Evolutionary conservation across 2,113 vertebrate species (phyloP), one percentile per base, ranked within the genome.

Genomic region (Calidris pugnax): DNA sequence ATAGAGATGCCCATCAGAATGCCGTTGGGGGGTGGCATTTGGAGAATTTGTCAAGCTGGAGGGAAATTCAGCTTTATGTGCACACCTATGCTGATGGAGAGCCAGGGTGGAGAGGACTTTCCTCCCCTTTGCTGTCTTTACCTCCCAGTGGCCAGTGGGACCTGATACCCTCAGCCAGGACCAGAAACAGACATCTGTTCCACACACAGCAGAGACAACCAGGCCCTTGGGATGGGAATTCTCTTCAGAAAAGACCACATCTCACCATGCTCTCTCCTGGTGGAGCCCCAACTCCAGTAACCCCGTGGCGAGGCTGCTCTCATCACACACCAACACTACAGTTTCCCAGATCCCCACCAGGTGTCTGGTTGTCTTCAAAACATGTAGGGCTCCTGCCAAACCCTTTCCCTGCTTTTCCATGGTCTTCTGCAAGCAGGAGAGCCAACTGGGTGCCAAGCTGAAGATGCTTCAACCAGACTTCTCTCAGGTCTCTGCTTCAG

Each of bases 281-380:
- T 66, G 33, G 35, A 86, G 6, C 23, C 47, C 7, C 57, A 88
- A 12, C 10, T 5, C 18, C 9, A 43, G 13, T 19, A 39, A 37
- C 43, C 0, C 0, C 3, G 1, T n/a, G 26, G 30, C 33, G 16
- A 86, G 22, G n/a, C 68, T 59, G 28, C 22, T 33, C 23, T 68
- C 6, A 12, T 32, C 55, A 18, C 7, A 24, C 23, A 23, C 24
- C 12, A 35, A 4, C 19, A 12, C 14, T 66, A 45, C 7, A 1
- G 19, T 74, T 74, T 11, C 37, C 12, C 14, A 16, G 51, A 63
- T 41, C 28, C 37, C 28, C 32, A 59, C 20, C 20, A 78, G 30
- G 9, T 67, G 53, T 50, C 12, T 45, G 7, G 28, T 18, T 59
- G 56, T 62, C 84, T 57, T 82, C 64, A 73, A 56, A 92, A 72